Evolutionary conservation across 2,113 vertebrate genomes (phyloP).

Genomic region (Tautogolabrus adspersus): DNA sequence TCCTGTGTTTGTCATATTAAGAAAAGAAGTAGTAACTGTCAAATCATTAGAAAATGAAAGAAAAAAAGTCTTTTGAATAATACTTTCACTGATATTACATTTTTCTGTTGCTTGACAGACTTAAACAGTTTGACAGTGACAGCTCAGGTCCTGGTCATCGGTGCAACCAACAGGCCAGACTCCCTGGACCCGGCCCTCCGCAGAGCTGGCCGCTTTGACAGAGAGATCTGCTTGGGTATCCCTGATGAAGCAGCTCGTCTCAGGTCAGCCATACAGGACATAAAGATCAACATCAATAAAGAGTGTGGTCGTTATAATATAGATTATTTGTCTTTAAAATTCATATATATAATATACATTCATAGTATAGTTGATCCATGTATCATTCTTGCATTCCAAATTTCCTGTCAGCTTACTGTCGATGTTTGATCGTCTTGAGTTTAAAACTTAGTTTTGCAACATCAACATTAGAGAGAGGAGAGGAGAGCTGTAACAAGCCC

Average conservation of each 20-base stretch:
- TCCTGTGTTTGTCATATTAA: neutral
- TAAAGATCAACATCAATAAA: too few relatives aligned
- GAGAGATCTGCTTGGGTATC: constrained; percentile 96
- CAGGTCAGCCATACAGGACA: constrained; percentile 78
- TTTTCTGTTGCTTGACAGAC: constrained; percentile 78
- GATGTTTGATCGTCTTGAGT: neutral
- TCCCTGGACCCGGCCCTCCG: constrained; percentile 94
- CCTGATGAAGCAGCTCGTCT: constrained; percentile 92
- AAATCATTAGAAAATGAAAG: neutral
- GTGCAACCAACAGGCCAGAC: constrained; percentile 96
- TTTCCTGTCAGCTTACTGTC: neutral
- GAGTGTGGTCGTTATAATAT: too few relatives aligned
- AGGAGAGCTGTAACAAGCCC: too few relatives aligned
- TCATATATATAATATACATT: too few relatives aligned
- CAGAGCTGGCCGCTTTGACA: constrained; percentile 94
- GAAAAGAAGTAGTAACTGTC: neutral
- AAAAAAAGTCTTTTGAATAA: neutral
- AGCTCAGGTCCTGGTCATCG: constrained; percentile 92
- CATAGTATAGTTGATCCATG: neutral
- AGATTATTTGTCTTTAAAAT: too few relatives aligned
- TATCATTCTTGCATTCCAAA: neutral
- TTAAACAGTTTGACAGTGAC: constrained; percentile 85
- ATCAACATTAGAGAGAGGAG: too few relatives aligned
- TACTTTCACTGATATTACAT: neutral
- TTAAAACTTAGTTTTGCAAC: too few relatives aligned